A percentile compares a stretch with the other conserved stretches of the same genome.
Conservation (phyloP, 2,113 vertebrate genomes). For the Eurypyga helias region DNA sequence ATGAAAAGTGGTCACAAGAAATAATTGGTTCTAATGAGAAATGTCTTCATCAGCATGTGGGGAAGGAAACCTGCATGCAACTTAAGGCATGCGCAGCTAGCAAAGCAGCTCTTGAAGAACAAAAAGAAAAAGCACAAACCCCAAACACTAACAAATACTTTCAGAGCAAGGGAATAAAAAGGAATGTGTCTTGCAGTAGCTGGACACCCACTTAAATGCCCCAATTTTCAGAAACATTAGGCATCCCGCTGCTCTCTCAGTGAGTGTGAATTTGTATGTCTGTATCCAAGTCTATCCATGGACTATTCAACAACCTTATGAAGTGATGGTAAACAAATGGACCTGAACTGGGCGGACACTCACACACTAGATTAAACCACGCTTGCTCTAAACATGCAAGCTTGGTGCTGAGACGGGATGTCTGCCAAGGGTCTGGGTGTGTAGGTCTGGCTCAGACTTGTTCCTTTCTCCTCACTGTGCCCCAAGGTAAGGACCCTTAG, state of each 20-base stretch:
- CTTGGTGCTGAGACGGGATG: background rate
- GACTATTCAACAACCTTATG: background rate
- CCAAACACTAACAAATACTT: background rate
- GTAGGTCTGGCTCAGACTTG: background rate
- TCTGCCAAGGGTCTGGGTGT: background rate
- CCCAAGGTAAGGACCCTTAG: background rate
- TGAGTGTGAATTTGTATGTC: background rate
- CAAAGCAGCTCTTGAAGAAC: background rate
- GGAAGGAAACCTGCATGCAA: background rate
- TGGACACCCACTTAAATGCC: background rate
- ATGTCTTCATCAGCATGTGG: background rate
- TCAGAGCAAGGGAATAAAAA: background rate
- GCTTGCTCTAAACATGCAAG: background rate
- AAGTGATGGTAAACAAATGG: background rate
- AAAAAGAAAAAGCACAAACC: background rate
- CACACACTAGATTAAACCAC: background rate
- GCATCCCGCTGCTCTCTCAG: background rate
- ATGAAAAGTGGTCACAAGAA: background rate
- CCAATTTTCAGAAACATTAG: background rate
- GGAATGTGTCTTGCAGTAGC: background rate
- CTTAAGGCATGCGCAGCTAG: background rate
- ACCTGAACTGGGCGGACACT: background rate
- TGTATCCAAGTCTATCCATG: fast-evolving
- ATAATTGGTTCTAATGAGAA: background rate
- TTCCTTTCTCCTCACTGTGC: background rate